Base-by-base conservation (phyloP, 2,888 invertebrate genomes). In the Achlya flavicornis region DNA sequence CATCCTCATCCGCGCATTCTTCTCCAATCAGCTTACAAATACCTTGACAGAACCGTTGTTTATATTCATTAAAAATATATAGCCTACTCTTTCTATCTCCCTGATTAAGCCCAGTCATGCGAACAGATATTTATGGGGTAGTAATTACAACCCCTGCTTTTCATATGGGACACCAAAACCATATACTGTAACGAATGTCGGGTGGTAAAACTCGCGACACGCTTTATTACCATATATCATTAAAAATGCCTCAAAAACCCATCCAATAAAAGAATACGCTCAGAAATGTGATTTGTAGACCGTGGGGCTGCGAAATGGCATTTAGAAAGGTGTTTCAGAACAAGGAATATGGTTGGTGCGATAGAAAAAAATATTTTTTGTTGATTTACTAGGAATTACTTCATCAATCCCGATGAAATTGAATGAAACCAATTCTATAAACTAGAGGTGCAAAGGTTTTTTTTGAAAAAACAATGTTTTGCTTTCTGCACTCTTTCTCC, bases 251-350 rank as follows among this genome's bases (percentile, higher is more conserved):
- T 53, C 60, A 60, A 60, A 60, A 59, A 60, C 19, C 60, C 60
- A 43, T 41, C 60, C 41, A 60, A 60, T 60, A 60, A 60, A 60
- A 26, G 60, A 41, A 41, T 60, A 60, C 41, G 60, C 33, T 60
- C 43, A 41, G 60, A 60, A 60, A 33, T 60, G 41, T 60, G 60
- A 60, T 60, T 60, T 60, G 43, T 60, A 26, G 43, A 26, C 58
- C 41, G 33, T 41, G 6, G 60, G 60, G 16, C 8, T 59, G 59
- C 41, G 41, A 41, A 60, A 60, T 41, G 60, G 41, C 26, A 41
- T 41, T 26, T 19, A 3, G 19, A 41, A 60, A 26, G 60, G 60
- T 10, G 60, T 41, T 60, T 60, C 60, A 60, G n/a, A 60, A 11
- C 0, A 26, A 1, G 1, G 16, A 5, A 0, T 26, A 11, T 10